Conservation (phyloP, 2,113 vertebrate genomes). For the Piprites chloris region DNA sequence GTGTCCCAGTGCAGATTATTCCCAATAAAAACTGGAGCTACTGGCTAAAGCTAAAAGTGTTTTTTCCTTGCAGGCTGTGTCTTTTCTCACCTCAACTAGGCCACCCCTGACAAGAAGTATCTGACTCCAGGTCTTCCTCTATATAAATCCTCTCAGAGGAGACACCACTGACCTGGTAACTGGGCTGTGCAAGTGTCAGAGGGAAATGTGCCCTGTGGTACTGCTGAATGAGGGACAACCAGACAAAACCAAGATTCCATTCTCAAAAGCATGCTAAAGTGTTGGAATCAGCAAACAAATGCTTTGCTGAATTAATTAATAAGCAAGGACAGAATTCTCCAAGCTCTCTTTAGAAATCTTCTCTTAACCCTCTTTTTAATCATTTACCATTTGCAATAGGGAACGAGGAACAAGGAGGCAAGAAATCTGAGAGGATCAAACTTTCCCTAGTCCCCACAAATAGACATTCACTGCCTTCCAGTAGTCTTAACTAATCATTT, state of each 20-base stretch:
- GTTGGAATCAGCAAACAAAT: neutral
- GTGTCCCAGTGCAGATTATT: neutral
- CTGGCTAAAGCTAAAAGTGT: neutral
- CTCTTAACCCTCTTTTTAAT: neutral
- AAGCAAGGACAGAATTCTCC: neutral
- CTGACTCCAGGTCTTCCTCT: neutral
- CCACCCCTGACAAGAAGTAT: neutral
- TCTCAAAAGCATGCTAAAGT: neutral
- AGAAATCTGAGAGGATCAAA: neutral
- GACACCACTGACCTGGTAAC: neutral
- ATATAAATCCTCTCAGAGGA: neutral
- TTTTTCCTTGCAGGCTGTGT: neutral
- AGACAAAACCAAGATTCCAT: neutral
- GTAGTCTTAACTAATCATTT: constrained; percentile 3
- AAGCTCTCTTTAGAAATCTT: neutral
- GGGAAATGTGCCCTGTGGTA: neutral
- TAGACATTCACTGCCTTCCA: neutral
- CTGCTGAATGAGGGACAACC: neutral
- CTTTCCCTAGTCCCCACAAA: neutral
- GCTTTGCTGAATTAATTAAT: neutral
- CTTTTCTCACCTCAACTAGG: neutral
- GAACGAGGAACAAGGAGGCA: neutral
- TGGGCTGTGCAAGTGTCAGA: neutral
- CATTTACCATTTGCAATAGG: neutral
- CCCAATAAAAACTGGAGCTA: neutral